Conservation (phyloP, 2,113 vertebrate species). For the Athene noctua region DNA sequence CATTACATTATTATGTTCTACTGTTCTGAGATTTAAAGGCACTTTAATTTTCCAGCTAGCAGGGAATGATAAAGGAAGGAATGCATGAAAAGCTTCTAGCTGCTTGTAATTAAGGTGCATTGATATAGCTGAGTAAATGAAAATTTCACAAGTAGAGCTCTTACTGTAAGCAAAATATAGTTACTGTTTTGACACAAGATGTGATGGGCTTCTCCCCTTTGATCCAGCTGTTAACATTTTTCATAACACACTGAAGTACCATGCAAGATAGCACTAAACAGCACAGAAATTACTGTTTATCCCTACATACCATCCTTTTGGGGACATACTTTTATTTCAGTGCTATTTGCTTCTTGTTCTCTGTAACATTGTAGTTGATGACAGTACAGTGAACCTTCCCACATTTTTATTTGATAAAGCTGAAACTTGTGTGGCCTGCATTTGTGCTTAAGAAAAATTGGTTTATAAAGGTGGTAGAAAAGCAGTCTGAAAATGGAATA, state of each 20-base stretch:
- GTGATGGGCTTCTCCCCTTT: background rate
- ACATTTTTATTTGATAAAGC: background rate
- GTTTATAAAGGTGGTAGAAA: background rate
- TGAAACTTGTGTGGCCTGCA: background rate
- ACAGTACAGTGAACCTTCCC: background rate
- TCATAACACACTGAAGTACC: background rate
- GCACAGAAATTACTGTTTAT: background rate
- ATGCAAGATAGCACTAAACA: background rate
- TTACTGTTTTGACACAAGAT: background rate
- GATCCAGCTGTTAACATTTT: background rate
- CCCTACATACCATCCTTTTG: background rate
- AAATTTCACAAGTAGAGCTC: background rate
- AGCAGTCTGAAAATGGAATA: background rate
- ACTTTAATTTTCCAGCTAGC: slow-evolving; percentile 9
- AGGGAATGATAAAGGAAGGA: background rate
- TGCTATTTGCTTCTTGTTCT: background rate
- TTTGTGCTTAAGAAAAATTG: background rate
- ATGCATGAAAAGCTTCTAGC: background rate
- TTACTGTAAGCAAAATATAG: background rate
- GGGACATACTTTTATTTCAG: background rate
- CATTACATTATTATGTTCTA: background rate
- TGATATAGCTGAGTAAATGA: background rate
- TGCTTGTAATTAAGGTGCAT: background rate
- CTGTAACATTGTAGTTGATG: background rate
- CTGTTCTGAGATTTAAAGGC: background rate